A percentile compares a stretch with the other conserved stretches of the same genome.
Evolutionary conservation across 2,888 invertebrate species (phyloP).

Genomic region (Drosophila paracracens): DNA sequence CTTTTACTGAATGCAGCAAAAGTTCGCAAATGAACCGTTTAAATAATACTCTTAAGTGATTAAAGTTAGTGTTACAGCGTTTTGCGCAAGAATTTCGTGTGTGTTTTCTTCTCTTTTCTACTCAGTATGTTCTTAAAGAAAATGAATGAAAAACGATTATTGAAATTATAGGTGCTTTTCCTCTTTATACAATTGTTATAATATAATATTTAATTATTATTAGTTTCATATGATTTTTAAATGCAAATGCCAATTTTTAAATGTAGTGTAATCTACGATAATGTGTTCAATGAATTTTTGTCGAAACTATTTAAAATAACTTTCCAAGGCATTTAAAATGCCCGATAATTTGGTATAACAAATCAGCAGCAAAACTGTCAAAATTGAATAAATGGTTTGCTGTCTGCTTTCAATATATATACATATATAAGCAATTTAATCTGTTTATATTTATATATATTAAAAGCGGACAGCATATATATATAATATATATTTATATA

Average conservation of each 20-base stretch:
- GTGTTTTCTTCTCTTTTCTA: slow-evolving; percentile 20
- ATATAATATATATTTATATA: neutral
- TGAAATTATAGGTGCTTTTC: slow-evolving; percentile 40
- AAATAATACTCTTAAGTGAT: slow-evolving; percentile 71
- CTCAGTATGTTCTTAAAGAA: slow-evolving; percentile 55
- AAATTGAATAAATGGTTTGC: slow-evolving; percentile 17
- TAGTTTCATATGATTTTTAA: slow-evolving; percentile 37
- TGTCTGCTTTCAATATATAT: slow-evolving; percentile 13
- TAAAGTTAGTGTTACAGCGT: slow-evolving; percentile 61
- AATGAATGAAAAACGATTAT: slow-evolving; percentile 44
- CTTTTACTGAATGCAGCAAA: slow-evolving; percentile 61
- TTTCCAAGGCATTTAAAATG: slow-evolving; percentile 53
- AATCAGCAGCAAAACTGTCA: slow-evolving; percentile 45
- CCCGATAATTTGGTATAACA: slow-evolving; percentile 65
- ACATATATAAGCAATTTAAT: too few species aligned
- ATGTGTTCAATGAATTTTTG: slow-evolving; percentile 30
- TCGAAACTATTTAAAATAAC: slow-evolving; percentile 34
- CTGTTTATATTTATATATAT: neutral
- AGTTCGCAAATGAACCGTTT: slow-evolving; percentile 48
- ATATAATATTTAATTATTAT: slow-evolving; percentile 35
- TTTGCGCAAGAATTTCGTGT: slow-evolving; percentile 47
- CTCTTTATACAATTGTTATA: slow-evolving; percentile 63
- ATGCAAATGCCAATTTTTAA: slow-evolving; percentile 57
- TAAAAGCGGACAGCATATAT: too few species aligned
- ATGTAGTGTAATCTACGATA: slow-evolving; percentile 27